Conservation (phyloP, 2,797 vertebrate species). For the Schizopygopsis pylzovi region DNA sequence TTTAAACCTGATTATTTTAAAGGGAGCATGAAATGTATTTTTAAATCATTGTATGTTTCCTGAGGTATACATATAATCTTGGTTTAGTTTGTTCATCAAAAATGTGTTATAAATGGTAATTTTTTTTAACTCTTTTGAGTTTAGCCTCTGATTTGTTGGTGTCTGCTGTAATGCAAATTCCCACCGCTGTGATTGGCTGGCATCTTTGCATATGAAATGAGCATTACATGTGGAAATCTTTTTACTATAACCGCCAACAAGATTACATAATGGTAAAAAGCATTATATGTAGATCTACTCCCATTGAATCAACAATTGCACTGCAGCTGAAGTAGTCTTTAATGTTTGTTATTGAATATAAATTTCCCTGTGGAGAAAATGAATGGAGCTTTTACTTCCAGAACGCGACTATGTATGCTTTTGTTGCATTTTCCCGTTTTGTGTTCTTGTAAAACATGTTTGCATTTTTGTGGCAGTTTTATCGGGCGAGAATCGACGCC, state of each 20-base stretch:
- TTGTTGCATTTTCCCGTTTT: neutral
- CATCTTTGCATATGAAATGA: neutral
- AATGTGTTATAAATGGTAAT: no score
- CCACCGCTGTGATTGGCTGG: neutral
- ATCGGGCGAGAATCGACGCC: constrained; percentile 93
- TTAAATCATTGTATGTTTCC: no score
- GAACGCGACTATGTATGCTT: neutral
- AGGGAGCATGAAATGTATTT: no score
- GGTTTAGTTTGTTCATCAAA: no score
- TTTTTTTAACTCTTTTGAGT: no score
- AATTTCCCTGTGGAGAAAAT: neutral
- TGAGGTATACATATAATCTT: no score
- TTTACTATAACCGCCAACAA: neutral
- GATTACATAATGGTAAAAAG: neutral
- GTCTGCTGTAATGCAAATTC: neutral
- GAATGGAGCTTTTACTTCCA: neutral
- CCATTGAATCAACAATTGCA: neutral
- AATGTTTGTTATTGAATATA: no score
- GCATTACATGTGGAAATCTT: neutral
- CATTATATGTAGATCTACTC: neutral
- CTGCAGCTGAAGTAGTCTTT: neutral
- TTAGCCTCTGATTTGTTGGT: no score
- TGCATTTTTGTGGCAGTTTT: constrained; percentile 81
- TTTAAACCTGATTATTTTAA: neutral
- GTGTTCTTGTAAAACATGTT: neutral